A percentile compares a stretch with the other conserved stretches of the same genome.
These are phyloP conservation scores for Cotesia vestalis DNA, from an alignment of 1,140 invertebrate genomes.

Conservation along the genomic window DNA sequence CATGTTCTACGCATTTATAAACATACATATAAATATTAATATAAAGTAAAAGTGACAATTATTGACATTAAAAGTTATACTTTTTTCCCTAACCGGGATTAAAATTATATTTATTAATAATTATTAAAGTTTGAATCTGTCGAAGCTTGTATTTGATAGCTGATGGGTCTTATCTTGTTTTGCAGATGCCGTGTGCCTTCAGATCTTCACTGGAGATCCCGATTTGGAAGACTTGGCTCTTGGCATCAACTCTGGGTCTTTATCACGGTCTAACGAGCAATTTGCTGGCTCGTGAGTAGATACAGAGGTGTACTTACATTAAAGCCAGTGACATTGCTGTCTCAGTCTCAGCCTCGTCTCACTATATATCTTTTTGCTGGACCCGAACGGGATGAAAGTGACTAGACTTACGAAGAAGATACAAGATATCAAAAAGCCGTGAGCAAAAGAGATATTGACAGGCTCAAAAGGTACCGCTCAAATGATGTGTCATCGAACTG, in stretches of 20 bases:
- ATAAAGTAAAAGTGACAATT: no score
- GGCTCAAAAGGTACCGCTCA: conserved; percentile 43
- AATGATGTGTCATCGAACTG: conserved; percentile 41
- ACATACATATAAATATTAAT: no score
- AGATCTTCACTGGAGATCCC: conserved; percentile 9
- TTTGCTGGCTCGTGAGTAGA: conserved; percentile 1
- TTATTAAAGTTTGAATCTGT: not conserved
- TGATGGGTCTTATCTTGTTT: conserved; percentile 25
- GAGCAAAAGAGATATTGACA: conserved; percentile 43
- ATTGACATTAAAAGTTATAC: no score
- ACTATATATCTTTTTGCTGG: no score
- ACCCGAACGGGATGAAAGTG: not conserved
- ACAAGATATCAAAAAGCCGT: not conserved
- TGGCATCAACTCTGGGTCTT: conserved; percentile 24
- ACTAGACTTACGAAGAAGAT: conserved; percentile 1
- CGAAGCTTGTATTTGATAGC: not conserved
- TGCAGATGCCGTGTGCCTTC: not conserved
- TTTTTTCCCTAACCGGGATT: no score
- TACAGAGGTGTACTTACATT: conserved; percentile 23
- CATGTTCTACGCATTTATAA: no score
- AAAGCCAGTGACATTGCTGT: conserved; percentile 11
- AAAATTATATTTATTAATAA: no score
- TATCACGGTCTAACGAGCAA: conserved; percentile 36
- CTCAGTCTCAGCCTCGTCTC: not conserved
- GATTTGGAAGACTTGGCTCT: not conserved